Conservation (phyloP, 1,140 invertebrate genomes). For the Trichoplusia ni region DNA sequence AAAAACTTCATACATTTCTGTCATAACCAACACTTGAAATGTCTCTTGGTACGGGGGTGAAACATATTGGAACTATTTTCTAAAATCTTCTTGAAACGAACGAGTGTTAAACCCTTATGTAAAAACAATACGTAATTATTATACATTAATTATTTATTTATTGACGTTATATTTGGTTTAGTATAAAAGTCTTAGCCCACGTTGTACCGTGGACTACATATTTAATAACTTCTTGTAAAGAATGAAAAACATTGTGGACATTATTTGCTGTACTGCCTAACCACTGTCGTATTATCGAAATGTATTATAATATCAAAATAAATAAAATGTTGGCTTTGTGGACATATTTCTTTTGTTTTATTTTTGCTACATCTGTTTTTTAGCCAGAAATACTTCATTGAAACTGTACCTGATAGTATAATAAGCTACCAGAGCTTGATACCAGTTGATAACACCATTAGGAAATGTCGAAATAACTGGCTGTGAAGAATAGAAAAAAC, state of each 20-base stretch:
- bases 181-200: conserved; percentile 56
- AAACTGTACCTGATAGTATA: no score
- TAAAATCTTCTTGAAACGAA: neutral
- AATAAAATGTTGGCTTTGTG: conserved; percentile 55
- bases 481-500: no score
- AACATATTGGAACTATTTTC: neutral
- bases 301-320: conserved; percentile 42
- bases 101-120: conserved; percentile 28
- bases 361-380: neutral
- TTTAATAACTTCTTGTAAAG: conserved; percentile 41
- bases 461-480: no score
- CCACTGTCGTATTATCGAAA: conserved; percentile 35
- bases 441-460: no score
- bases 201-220: conserved; percentile 7
- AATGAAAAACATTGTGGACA: conserved; percentile 33
- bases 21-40: no score
- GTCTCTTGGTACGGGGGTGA: no score
- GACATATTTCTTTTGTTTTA: conserved; percentile 30
- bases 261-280: conserved; percentile 27
- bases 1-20: no score
- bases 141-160: conserved; percentile 72
- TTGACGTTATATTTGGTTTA: conserved; percentile 65
- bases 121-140: conserved; percentile 58
- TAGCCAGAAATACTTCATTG: no score
- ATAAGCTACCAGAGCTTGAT: no score